Evolutionary conservation across 2,888 invertebrate species (phyloP).

Genomic region (Cerastis rubricosa): DNA sequence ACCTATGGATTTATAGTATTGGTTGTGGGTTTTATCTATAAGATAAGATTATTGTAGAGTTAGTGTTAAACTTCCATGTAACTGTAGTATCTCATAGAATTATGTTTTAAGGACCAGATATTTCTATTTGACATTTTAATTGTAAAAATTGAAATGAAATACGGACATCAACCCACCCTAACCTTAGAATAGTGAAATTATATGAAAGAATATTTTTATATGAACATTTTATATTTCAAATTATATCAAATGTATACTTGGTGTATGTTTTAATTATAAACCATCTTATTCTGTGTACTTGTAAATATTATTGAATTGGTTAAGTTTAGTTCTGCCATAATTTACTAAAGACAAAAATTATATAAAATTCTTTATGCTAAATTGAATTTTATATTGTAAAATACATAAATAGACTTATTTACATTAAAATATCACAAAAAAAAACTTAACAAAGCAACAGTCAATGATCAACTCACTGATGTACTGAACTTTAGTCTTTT

Average conservation of each 20-base stretch:
- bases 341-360: conserved; percentile 9
- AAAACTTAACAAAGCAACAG: background rate
- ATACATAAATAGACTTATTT: conserved; percentile 24
- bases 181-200: conserved; percentile 80
- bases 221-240: conserved; percentile 55
- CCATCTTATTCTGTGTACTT: conserved; percentile 9
- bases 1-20: conserved; percentile 49
- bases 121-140: conserved; percentile 65
- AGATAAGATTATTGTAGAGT: conserved; percentile 56
- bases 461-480: conserved; percentile 20
- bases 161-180: conserved; percentile 89
- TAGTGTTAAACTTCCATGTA: conserved; percentile 59
- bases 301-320: conserved; percentile 25
- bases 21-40: conserved; percentile 71
- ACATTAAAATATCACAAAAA: background rate
- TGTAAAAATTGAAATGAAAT: conserved; percentile 80
- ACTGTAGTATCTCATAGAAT: conserved; percentile 49
- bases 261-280: conserved; percentile 35
- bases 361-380: background rate
- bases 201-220: conserved; percentile 59
- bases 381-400: conserved; percentile 22
- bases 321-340: conserved; percentile 20
- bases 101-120: conserved; percentile 35
- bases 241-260: conserved; percentile 45
- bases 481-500: conserved; percentile 64